Evolutionary conservation across 1,140 invertebrate species (phyloP).

Genomic region (Panulirus ornatus): DNA sequence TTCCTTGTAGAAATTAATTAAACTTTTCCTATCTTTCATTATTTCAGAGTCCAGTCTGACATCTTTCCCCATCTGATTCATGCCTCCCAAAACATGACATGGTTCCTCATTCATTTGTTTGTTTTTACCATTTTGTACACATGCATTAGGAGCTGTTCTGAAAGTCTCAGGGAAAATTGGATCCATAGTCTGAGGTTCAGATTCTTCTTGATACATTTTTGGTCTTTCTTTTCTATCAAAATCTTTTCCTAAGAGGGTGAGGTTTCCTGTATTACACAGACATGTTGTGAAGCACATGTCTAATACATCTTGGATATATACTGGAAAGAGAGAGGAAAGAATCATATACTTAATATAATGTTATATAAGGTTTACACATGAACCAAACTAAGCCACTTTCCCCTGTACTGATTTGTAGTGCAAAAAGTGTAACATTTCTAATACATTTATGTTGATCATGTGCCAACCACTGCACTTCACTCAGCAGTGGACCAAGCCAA

Average conservation of each 20-base stretch:
- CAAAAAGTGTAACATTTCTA: too few relatives aligned
- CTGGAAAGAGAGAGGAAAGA: constrained; percentile 45
- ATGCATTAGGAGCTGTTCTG: neutral
- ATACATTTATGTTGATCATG: too few relatives aligned
- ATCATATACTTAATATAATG: too few relatives aligned
- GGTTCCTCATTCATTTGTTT: neutral
- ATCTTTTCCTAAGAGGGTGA: neutral
- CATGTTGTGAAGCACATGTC: constrained; percentile 63
- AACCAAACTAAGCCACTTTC: too few relatives aligned
- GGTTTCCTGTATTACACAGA: constrained; percentile 33
- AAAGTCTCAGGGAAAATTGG: neutral
- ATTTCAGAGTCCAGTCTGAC: neutral
- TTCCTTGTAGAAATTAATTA: neutral
- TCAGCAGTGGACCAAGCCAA: too few relatives aligned
- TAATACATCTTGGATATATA: constrained; percentile 71
- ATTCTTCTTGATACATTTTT: neutral
- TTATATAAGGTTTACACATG: too few relatives aligned
- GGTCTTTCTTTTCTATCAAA: neutral
- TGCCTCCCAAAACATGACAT: neutral
- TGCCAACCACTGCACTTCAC: too few relatives aligned
- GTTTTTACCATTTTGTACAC: neutral
- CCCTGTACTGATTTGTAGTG: too few relatives aligned
- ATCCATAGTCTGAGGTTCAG: neutral
- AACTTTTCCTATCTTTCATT: neutral
- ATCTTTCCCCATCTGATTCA: neutral